Conservation (phyloP, 2,113 vertebrate genomes). For the Microcebus jonahi region DNA sequence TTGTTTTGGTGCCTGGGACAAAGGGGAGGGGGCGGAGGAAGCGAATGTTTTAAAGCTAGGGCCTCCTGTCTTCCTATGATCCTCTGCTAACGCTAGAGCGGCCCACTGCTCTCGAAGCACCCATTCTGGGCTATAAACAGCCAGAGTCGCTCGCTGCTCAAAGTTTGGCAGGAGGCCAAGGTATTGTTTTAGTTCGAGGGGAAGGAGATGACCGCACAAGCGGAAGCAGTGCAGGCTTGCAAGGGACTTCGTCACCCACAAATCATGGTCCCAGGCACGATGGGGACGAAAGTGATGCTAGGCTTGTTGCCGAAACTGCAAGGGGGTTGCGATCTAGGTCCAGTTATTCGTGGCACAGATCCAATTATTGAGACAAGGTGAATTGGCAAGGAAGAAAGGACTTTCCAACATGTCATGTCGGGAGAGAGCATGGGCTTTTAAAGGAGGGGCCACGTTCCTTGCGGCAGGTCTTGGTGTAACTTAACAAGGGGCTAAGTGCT, state of each 20-base stretch:
- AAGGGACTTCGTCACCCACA: constrained; percentile 45
- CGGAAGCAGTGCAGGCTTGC: constrained; percentile 62
- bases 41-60: constrained; percentile 68
- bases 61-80: constrained; percentile 43
- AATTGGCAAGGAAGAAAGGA: too few species aligned
- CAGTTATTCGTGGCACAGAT: too few species aligned
- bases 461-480: too few species aligned
- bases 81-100: neutral
- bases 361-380: too few species aligned
- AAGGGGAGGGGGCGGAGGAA: constrained; percentile 79
- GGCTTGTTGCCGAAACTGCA: neutral
- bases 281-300: neutral
- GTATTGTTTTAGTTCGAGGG: constrained; percentile 75
- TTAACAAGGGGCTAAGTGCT: too few species aligned
- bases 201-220: constrained; percentile 75
- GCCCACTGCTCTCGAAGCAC: neutral
- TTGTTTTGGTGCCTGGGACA: constrained; percentile 78
- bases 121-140: neutral
- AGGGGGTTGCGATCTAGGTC: too few species aligned
- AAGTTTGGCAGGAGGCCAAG: constrained; percentile 75
- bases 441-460: too few species aligned
- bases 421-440: too few species aligned
- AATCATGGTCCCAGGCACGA: constrained; percentile 46
- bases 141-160: neutral
- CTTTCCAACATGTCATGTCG: too few species aligned